Evolutionary conservation across 2,888 invertebrate species (phyloP).

Genomic region (Standfussiana lucernea): DNA sequence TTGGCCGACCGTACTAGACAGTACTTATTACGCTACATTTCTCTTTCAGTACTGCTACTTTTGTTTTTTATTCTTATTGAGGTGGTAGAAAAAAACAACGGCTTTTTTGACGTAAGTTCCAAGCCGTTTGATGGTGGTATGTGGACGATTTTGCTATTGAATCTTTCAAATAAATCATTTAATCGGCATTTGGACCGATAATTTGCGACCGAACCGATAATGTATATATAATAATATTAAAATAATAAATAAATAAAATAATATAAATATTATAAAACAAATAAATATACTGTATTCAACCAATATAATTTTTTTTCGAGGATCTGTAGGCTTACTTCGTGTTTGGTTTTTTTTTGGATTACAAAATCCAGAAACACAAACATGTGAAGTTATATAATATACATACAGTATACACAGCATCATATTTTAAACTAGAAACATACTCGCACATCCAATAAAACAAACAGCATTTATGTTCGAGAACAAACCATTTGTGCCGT

Average conservation of each 20-base stretch:
- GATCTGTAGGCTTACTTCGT: background rate
- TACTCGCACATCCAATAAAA: constrained; percentile 12
- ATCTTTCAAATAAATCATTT: background rate
- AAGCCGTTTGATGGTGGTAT: background rate
- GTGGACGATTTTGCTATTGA: background rate
- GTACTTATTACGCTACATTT: constrained; percentile 25
- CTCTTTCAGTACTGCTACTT: constrained; percentile 11
- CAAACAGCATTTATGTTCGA: constrained; percentile 11
- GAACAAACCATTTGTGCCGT: constrained; percentile 12
- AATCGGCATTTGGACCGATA: background rate
- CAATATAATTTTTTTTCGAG: background rate
- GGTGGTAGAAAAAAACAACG: background rate
- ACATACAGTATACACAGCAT: background rate
- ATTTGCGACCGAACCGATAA: background rate
- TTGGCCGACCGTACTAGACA: too few relatives aligned
- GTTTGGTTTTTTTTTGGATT: background rate
- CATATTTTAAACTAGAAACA: constrained; percentile 10
- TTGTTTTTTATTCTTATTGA: constrained; percentile 35
- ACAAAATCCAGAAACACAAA: constrained; percentile 1
- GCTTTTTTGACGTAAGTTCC: background rate
- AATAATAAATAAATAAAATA: too few relatives aligned
- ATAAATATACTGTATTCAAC: too few relatives aligned
- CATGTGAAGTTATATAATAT: background rate
- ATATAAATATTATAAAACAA: too few relatives aligned
- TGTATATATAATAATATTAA: too few relatives aligned